Base-by-base conservation (phyloP, 1,140 invertebrate species). In the Oreohelix idahoensis region DNA sequence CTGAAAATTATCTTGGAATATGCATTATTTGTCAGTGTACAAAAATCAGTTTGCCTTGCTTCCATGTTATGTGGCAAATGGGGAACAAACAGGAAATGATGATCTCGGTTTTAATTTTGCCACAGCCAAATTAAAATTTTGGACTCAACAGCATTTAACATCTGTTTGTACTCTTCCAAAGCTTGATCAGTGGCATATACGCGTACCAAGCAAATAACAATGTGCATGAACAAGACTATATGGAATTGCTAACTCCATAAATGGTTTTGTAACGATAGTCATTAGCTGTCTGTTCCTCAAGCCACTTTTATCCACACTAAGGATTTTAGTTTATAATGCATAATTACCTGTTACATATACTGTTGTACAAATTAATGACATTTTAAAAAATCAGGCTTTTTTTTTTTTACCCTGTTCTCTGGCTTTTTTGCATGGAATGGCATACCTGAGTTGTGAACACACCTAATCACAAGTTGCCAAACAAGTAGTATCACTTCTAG, bases 351-450 rank as follows among this genome's bases (percentile, higher is more conserved):
- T 58, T 58, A 2, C 53, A 58, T 58, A 20, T 23, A 11, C 23
- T 15, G 53, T 58, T 58, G 2, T 20, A 58, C 26, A 10, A 23
- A 58, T n/a, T n/a, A n/a, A n/a, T n/a, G n/a, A n/a, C n/a, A 58
- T 58, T 58, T 58, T 58, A 58, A 58, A 58, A 45, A 58, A 11
- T 20, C 26, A 58, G 53, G 15, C 53, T 23, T 10, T n/a, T 20
- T 58, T 58, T 23, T 10, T n/a, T 20, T 58, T 58, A 26, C 53
- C 69, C 45, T 36, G 63, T 36, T 70, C 63, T 71, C 63, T 81
- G 79, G 79, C 79, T 71, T 71, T n/a, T 58, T 58, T 81, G 79
- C 79, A 81, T 81, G 79, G 79, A 81, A 81, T 81, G 66, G 39
- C 79, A 81, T 49, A 63, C 20, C 13, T 49, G 15, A 79, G 36